Evolutionary conservation across 1,140 invertebrate species (phyloP).

Genomic region (Homarus americanus): DNA sequence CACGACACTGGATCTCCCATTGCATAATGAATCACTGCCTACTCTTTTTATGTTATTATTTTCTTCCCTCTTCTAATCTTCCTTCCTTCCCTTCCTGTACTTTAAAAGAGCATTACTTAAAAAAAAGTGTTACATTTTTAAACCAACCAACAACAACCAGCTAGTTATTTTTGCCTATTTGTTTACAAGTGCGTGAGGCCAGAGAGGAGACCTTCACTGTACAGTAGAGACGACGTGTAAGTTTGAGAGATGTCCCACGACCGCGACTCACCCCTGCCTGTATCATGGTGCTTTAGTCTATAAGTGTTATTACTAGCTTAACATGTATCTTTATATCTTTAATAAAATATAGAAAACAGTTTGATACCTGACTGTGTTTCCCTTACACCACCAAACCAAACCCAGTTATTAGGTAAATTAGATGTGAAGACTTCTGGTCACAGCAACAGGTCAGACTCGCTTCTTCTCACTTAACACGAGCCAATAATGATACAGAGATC

Average conservation of each 20-base stretch:
- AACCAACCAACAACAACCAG: background rate
- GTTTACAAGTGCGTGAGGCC: background rate
- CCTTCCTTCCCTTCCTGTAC: background rate
- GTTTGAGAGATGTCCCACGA: background rate
- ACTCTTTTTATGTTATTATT: too few species aligned
- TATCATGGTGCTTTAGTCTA: background rate
- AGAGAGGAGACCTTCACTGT: background rate
- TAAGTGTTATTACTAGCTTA: background rate
- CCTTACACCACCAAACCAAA: background rate
- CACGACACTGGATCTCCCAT: background rate
- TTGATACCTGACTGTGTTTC: background rate
- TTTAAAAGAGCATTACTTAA: background rate
- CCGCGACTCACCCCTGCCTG: background rate
- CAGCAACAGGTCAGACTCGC: background rate
- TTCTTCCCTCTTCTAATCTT: background rate
- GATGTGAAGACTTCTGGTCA: background rate
- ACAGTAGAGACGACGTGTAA: background rate
- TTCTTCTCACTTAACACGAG: too few species aligned
- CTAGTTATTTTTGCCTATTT: slow-evolving; percentile 16
- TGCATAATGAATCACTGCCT: background rate
- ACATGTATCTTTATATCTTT: slow-evolving; percentile 8
- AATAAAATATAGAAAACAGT: background rate
- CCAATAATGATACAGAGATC: background rate
- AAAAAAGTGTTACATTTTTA: background rate
- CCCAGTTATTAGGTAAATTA: background rate